These are phyloP conservation scores for Nanorana parkeri DNA, from an alignment of 2,113 vertebrate genomes.

Conservation along the genomic window DNA sequence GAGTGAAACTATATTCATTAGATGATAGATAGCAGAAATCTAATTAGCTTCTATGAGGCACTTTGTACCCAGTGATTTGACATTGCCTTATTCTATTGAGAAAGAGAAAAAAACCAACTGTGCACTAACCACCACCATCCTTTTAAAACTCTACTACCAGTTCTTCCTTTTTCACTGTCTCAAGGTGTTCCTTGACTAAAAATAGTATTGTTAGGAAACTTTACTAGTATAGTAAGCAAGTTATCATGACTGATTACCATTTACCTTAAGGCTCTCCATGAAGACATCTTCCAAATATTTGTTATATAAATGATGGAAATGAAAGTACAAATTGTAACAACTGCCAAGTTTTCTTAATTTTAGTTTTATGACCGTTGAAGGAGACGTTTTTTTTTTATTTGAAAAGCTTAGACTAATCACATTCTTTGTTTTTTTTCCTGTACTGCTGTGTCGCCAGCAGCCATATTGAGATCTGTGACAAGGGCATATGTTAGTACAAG, in stretches of 20 bases:
- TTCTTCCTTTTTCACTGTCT: too few relatives aligned
- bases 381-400: conserved; percentile 7
- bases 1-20: too few relatives aligned
- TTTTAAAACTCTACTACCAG: too few relatives aligned
- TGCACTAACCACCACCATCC: too few relatives aligned
- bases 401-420: conserved; percentile 38
- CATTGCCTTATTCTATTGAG: too few relatives aligned
- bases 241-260: background rate
- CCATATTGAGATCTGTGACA: conserved; percentile 7
- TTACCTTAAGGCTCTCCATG: background rate
- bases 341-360: conserved; percentile 5
- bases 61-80: too few relatives aligned
- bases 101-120: too few relatives aligned
- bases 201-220: too few relatives aligned
- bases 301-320: background rate
- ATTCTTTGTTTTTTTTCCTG: conserved; percentile 33
- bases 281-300: conserved; percentile 31
- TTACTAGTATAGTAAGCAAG: too few relatives aligned
- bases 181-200: too few relatives aligned
- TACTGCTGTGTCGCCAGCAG: background rate
- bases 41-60: too few relatives aligned
- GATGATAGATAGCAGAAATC: too few relatives aligned
- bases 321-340: background rate
- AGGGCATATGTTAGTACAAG: conserved; percentile 15
- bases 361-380: conserved; percentile 9